Percentiles rank a stretch among this genome's conserved stretches.
phyloP scores from a whole-genome alignment of 2,113 vertebrate species.

The Colistium nudipinnis region DNA sequence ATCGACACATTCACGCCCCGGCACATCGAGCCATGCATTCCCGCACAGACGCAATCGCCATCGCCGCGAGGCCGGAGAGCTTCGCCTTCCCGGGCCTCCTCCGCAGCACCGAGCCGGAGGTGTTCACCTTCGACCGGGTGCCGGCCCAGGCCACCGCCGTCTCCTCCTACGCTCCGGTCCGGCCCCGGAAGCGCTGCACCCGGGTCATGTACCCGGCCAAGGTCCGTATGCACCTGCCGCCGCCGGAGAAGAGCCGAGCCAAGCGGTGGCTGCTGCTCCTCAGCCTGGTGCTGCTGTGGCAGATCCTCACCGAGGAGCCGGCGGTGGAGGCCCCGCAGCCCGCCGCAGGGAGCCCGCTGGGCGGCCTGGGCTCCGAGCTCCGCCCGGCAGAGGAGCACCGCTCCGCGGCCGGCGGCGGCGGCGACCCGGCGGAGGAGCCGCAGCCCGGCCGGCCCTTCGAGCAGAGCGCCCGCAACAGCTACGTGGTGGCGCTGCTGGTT shows the following conservation, averaged over 20 bases:
- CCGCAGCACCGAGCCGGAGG: conserved; percentile 80
- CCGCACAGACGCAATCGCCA: no score
- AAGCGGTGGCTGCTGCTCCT: conserved; percentile 82
- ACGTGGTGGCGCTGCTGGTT: conserved; percentile 80
- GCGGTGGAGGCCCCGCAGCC: conserved; percentile 48
- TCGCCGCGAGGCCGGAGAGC: conserved; percentile 24
- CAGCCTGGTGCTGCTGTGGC: conserved; percentile 81
- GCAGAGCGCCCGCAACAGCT: conserved; percentile 74
- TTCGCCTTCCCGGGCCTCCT: conserved; percentile 44
- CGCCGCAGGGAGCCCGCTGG: neutral
- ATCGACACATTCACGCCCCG: no score
- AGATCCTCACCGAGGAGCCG: conserved; percentile 83
- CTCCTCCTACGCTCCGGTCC: conserved; percentile 54
- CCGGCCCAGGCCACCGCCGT: conserved; percentile 62
- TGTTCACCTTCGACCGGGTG: conserved; percentile 81
- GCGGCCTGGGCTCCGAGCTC: conserved; percentile 49
- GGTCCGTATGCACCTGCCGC: conserved; percentile 82
- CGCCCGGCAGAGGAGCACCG: conserved; percentile 39
- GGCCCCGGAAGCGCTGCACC: conserved; percentile 74
- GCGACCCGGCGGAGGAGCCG: conserved; percentile 34
- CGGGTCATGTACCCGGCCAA: conserved; percentile 83
- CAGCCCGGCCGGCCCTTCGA: conserved; percentile 39
- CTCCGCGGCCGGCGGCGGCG: no score
- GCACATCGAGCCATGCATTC: no score
- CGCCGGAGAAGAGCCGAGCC: conserved; percentile 76